Conservation (phyloP, 2,888 invertebrate genomes). For the Diaphora mendica region DNA sequence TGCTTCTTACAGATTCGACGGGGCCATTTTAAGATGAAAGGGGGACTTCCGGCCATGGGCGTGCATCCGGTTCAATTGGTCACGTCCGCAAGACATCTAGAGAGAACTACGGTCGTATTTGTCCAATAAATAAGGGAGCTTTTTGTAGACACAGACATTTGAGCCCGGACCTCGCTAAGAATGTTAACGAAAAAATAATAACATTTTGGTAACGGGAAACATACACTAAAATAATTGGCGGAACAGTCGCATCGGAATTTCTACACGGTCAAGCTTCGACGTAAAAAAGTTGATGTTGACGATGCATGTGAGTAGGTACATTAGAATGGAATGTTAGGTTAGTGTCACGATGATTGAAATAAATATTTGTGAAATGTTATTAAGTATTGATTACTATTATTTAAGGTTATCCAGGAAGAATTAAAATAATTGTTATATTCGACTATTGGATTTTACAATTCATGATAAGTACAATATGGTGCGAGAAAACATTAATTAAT, state of each 20-base stretch:
- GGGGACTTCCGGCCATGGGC: constrained; percentile 80
- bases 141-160: constrained; percentile 64
- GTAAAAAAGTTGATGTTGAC: constrained; percentile 55
- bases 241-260: constrained; percentile 49
- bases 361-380: background rate
- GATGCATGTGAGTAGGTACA: constrained; percentile 26
- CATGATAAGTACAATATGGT: no score
- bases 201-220: constrained; percentile 64
- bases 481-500: no score
- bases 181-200: constrained; percentile 65
- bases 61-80: constrained; percentile 75
- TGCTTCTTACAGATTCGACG: constrained; percentile 76
- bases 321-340: constrained; percentile 47
- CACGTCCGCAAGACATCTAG: constrained; percentile 54
- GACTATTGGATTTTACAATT: no score
- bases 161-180: constrained; percentile 59
- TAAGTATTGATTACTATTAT: background rate
- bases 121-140: constrained; percentile 63
- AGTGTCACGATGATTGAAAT: constrained; percentile 20
- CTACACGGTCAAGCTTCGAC: constrained; percentile 54
- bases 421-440: background rate
- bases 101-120: constrained; percentile 56
- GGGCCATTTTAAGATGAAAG: constrained; percentile 82
- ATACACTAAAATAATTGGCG: constrained; percentile 55
- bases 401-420: background rate